A percentile compares a stretch with the other conserved stretches of the same genome.
These are phyloP conservation scores for Cebuella pygmaea DNA, from an alignment of 2,797 vertebrate species.

Conservation along the genomic window DNA sequence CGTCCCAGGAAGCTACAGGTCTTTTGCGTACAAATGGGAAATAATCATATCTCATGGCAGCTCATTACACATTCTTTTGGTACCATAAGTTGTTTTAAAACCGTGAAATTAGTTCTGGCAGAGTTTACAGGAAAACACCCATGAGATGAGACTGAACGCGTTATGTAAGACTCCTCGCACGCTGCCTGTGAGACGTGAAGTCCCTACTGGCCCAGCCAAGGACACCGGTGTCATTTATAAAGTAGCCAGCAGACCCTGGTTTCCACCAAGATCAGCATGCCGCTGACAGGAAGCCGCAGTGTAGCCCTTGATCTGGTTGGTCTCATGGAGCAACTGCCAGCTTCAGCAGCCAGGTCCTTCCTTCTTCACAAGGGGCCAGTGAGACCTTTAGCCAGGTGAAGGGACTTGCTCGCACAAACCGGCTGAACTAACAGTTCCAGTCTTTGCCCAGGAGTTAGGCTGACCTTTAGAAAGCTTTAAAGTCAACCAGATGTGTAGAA, in stretches of 20 bases:
- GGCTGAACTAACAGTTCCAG: background rate
- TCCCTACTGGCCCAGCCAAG: slow-evolving; percentile 59
- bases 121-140: slow-evolving; percentile 87
- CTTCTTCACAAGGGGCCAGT: background rate
- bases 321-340: rapidly evolving
- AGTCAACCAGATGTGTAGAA: background rate
- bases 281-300: background rate
- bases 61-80: slow-evolving; percentile 88
- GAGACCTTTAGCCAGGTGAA: background rate
- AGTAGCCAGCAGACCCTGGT: background rate
- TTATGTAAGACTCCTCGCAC: slow-evolving; percentile 84
- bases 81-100: slow-evolving; percentile 88
- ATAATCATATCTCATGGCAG: slow-evolving; percentile 84
- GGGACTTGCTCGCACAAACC: background rate
- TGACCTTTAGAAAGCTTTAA: background rate
- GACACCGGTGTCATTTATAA: background rate
- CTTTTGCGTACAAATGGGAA: slow-evolving; percentile 81
- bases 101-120: slow-evolving; percentile 90
- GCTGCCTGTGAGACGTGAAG: slow-evolving; percentile 76
- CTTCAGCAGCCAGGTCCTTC: background rate
- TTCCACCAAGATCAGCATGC: rapidly evolving
- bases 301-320: background rate
- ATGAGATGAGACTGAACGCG: slow-evolving; percentile 84
- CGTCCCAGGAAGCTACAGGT: slow-evolving; percentile 83
- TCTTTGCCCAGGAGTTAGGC: background rate